Evolutionary conservation across 2,888 invertebrate species (phyloP).

Genomic region (Polyploca ridens): DNA sequence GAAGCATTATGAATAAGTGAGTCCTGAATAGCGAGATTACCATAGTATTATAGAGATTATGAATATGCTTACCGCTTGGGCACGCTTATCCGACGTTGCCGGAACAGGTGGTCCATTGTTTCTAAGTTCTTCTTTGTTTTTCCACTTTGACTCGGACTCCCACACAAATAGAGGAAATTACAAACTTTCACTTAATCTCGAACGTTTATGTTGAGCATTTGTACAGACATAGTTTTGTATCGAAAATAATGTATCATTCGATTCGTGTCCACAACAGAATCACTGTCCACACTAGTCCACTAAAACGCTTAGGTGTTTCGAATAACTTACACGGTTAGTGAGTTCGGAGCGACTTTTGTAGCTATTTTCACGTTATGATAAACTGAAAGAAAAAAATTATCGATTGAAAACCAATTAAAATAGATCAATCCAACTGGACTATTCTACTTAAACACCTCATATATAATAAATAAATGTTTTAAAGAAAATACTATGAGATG

Average conservation of each 20-base stretch:
- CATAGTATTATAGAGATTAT: slow-evolving; percentile 15
- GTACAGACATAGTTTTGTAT: slow-evolving; percentile 35
- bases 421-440: neutral
- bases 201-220: slow-evolving; percentile 37
- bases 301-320: slow-evolving; percentile 30
- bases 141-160: slow-evolving; percentile 60
- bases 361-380: neutral
- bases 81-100: slow-evolving; percentile 77
- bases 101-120: slow-evolving; percentile 82
- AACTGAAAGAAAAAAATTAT: neutral
- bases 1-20: neutral
- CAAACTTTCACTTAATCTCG: slow-evolving; percentile 78
- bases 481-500: neutral
- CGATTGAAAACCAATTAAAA: neutral
- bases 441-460: neutral
- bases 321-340: slow-evolving; percentile 38
- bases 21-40: slow-evolving; percentile 17
- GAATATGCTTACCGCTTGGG: slow-evolving; percentile 72
- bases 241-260: slow-evolving; percentile 20
- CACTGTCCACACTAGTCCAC: slow-evolving; percentile 29
- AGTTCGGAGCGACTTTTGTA: slow-evolving; percentile 13
- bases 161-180: slow-evolving; percentile 68
- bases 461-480: neutral
- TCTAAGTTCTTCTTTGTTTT: slow-evolving; percentile 58
- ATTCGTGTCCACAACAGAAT: slow-evolving; percentile 32